These are phyloP conservation scores for Cassiopea xamachana DNA, from an alignment of 30 jellyfish, hydroid and myxozoan genomes.

Conservation along the genomic window DNA sequence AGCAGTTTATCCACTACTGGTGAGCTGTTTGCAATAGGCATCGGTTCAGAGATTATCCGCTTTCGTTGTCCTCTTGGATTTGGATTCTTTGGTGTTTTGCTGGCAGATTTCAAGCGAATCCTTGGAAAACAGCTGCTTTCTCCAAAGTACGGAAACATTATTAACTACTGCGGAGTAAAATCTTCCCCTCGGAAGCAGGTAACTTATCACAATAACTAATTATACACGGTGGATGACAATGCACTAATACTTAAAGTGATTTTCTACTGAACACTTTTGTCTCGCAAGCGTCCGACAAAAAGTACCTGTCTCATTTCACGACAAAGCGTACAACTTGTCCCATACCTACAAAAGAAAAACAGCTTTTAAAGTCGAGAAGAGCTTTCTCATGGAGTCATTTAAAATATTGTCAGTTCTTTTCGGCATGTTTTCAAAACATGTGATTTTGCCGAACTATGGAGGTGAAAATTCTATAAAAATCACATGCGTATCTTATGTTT, in stretches of 20 bases:
- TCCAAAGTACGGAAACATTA: slow-evolving; percentile 61
- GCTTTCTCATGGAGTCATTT: neutral
- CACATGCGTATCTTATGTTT: too few species aligned
- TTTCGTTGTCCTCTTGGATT: slow-evolving; percentile 64
- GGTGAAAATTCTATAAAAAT: too few species aligned
- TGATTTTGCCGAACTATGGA: too few species aligned
- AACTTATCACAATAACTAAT: neutral
- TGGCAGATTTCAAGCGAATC: slow-evolving; percentile 11
- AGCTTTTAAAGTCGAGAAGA: neutral
- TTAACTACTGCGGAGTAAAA: neutral
- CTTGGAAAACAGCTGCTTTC: slow-evolving; percentile 61
- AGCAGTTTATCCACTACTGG: slow-evolving; percentile 63
- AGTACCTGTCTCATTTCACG: neutral
- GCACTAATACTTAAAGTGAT: neutral
- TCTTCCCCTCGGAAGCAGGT: neutral
- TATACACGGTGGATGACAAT: neutral
- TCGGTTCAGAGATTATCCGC: slow-evolving; percentile 74
- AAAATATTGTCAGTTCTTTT: neutral
- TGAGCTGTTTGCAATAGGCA: slow-evolving; percentile 66
- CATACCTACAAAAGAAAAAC: neutral
- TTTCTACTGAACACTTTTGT: neutral
- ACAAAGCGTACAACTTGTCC: neutral
- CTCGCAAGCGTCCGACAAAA: neutral
- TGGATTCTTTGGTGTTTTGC: slow-evolving; percentile 20
- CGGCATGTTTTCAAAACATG: neutral